Evolutionary conservation across 2,113 vertebrate genomes (phyloP), one percentile per base, ranked within the genome.

Genomic region (Naja naja): DNA sequence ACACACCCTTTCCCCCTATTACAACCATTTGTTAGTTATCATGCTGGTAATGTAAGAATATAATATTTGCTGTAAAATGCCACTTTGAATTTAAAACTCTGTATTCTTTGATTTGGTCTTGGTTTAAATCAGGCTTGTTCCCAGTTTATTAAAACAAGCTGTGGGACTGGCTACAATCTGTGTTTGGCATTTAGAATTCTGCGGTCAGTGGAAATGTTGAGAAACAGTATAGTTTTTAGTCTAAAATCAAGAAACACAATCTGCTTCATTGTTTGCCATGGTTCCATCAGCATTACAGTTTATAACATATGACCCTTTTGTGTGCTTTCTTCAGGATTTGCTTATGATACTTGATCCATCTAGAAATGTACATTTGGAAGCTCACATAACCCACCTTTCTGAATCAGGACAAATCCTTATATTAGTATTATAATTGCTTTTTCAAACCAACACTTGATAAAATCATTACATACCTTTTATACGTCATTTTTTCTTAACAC

Each of bases 361-460:
- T 18, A 47, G n/a, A 43, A 5, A 54, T 25, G 10, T 30, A 53
- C 7, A 45, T 43, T 49, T 43, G 5, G 16, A 81, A 89, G 3
- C 1, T 52, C 25, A 9, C 5, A 47, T n/a, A 43, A 23, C 20
- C 39, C 34, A 81, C 56, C 2, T 92, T 87, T 39, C 43, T 39
- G 22, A 23, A 88, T 39, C 58, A 56, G 34, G 30, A 3, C 1
- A 16, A 93, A 94, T 90, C 93, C 91, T 90, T 58, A 3, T 2
- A 86, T 10, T 81, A 93, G 49, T 88, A 53, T 69, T 95, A 93
- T 92, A 30, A 1, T 8, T 64, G 5, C 30, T 91, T 23, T 85
- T 53, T n/a, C 45, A 58, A 58, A 85, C 52, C 54, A 89, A 30
- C 7, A 87, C 23, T 4, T 91, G 88, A 88, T 92, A 87, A 91